Evolutionary conservation across 2,797 vertebrate species (phyloP), one percentile per base, ranked within the genome.

Genomic region (Cyprinodon diabolis): DNA sequence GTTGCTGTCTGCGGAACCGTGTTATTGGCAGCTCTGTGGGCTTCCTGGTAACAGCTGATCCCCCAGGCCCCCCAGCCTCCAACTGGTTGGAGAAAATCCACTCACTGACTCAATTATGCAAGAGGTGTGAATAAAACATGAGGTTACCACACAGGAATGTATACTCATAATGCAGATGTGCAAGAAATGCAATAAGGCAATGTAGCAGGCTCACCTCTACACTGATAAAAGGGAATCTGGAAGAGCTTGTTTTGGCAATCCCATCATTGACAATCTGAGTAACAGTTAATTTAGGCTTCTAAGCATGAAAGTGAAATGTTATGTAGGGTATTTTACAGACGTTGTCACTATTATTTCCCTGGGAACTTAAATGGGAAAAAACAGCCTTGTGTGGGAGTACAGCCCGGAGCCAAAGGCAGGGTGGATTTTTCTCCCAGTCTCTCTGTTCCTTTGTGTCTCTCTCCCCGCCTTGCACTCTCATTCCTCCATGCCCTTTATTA

Each of bases 51-150:
- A 92, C 89, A 91, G 89, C 90, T 90, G 91, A 93, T 92, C 86
- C 89, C 90, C 82, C 13, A 84, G 84, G 47, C 72, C 87, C 86
- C 74, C 49, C 72, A 30, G 73, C 78, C 75, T 91, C 88, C 90
- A 70, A 82, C 89, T 73, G 79, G 79, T 85, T 86, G 85, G 80
- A 89, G 89, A 86, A 87, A 89, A 94, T 92, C 81, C 81, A 91
- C 90, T 91, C 63, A 51, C 73, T 68, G 43, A 83, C 88, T 95
- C 90, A 92, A 95, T 94, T 93, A 95, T 95, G 93, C 82, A 95
- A 86, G 81, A 90, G 81, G 76, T 86, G 87, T 93, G 90, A 94
- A 93, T 94, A 91, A 94, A 91, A 91, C 88, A 94, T 92, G 90
- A 94, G 82, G 79, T 78, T 77, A 75, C 81, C 80, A 66, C 84